Base-by-base conservation (phyloP, 2,888 invertebrate species). In the Scelioninae gen. 2 region DNA sequence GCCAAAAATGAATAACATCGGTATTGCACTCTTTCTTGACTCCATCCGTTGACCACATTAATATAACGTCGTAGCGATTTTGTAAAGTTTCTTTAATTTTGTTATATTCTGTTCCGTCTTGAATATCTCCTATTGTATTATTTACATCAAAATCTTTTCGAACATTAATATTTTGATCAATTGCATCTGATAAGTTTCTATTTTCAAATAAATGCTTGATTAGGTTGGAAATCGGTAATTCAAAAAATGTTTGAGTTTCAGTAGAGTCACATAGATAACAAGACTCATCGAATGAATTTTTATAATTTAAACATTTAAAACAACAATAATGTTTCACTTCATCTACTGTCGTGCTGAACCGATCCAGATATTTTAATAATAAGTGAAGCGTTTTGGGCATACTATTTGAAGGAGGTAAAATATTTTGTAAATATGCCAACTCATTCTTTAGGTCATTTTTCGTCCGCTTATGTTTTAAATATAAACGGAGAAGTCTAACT, bases 11-110 rank as follows among this genome's bases (percentile, higher is more conserved):
- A 16, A 52, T 10, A 9, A 7, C 3, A n/a, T n/a, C n/a, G n/a
- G n/a, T n/a, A n/a, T n/a, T n/a, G n/a, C n/a, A n/a, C n/a, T n/a
- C n/a, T n/a, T n/a, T 19, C 5, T 33, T 39, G 13, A 67, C 57
- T 3, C 57, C 67, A 50, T 67, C 67, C 0, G 43, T 50, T 3
- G 67, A 48, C 39, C 37, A 58, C 58, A 58, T 68, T 15, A 68
- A 35, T 11, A 68, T 41, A 18, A 67, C 9, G 9, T 67, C 67
- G 41, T 57, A 67, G 7, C n/a, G n/a, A n/a, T n/a, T n/a, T n/a
- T n/a, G n/a, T n/a, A n/a, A n/a, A n/a, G n/a, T n/a, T n/a, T n/a
- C n/a, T n/a, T n/a, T 28, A 15, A 67, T 57, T 31, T 41, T 48
- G 33, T 33, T 57, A n/a, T 15, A 67, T 28, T 50, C 57, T 19